Conservation (phyloP, 2,113 vertebrate genomes). For the Pituophis catenifer region DNA sequence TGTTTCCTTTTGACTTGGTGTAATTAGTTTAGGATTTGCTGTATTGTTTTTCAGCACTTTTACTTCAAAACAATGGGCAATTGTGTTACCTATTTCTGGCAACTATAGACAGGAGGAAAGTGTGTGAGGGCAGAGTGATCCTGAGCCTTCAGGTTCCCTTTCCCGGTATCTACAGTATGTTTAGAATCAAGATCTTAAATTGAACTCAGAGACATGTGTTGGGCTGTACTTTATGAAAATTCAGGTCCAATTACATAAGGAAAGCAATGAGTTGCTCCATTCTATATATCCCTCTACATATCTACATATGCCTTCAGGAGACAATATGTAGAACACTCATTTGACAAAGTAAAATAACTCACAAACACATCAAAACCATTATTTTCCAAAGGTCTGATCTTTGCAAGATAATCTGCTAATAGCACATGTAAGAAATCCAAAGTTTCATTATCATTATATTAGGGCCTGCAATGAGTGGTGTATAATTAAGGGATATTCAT, state of each 20-base stretch:
- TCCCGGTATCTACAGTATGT: neutral
- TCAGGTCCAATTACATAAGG: neutral
- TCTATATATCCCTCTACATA: neutral
- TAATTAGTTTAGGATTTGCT: neutral
- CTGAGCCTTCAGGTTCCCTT: neutral
- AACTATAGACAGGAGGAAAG: neutral
- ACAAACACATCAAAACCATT: neutral
- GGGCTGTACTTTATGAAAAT: neutral
- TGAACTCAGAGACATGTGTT: neutral
- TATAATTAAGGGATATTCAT: neutral
- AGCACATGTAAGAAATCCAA: neutral
- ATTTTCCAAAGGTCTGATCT: neutral
- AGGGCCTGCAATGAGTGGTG: neutral
- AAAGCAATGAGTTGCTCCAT: neutral
- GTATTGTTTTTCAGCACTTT: neutral
- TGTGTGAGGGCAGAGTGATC: neutral
- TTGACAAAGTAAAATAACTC: neutral
- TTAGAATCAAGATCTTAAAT: neutral
- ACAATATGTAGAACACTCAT: neutral
- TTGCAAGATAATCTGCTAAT: neutral
- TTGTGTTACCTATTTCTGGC: neutral
- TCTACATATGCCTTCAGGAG: neutral
- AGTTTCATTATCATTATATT: neutral
- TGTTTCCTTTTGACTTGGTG: neutral
- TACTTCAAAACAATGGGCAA: neutral